Percentiles rank a stretch among this genome's conserved stretches.
These are phyloP conservation scores for Nemoura dubitans DNA, from an alignment of 2,888 invertebrate species.

Conservation along the genomic window DNA sequence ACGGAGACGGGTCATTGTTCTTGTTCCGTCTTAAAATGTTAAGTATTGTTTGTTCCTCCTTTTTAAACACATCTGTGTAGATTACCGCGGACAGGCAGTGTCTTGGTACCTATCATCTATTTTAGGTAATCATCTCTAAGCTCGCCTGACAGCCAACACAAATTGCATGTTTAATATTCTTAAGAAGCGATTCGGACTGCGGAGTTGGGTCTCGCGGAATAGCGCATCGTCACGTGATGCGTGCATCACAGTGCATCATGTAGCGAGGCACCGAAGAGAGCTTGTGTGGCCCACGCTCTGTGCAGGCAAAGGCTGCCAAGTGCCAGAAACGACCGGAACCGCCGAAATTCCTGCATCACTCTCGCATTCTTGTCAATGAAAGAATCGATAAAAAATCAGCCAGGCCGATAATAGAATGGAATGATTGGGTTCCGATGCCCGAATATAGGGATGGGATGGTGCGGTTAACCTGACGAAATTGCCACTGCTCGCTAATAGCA, in stretches of 20 bases:
- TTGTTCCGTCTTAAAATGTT: neutral
- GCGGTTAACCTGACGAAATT: constrained; percentile 24
- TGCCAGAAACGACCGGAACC: neutral
- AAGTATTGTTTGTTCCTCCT: neutral
- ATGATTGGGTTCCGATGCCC: constrained; percentile 1
- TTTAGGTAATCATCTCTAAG: neutral
- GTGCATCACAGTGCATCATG: no score
- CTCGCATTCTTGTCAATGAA: neutral
- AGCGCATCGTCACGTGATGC: no score
- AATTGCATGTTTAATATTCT: neutral
- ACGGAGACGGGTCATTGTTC: neutral
- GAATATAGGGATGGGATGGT: constrained; percentile 17
- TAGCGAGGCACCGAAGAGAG: no score
- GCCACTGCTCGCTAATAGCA: neutral
- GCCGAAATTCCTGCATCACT: neutral
- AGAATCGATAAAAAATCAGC: neutral
- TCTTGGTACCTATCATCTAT: neutral
- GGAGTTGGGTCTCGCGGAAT: no score
- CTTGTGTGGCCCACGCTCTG: no score
- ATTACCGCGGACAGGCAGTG: neutral
- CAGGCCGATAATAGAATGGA: neutral
- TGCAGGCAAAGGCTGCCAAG: no score
- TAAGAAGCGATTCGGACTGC: neutral
- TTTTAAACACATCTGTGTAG: neutral
- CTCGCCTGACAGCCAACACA: neutral